phyloP scores from a whole-genome alignment of 2,113 vertebrate species.

The Gavia stellata region DNA sequence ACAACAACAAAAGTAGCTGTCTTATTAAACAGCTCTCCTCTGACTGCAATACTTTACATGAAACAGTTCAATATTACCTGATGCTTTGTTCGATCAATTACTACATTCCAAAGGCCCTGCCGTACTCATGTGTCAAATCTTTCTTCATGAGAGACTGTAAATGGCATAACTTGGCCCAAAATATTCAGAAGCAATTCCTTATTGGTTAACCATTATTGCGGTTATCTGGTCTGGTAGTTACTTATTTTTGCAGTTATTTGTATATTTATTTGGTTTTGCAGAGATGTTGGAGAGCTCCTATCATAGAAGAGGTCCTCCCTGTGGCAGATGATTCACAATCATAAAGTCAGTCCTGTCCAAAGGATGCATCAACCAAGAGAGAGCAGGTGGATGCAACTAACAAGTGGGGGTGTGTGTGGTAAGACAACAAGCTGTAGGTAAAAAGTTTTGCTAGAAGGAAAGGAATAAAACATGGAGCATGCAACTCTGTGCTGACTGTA shows the following conservation, averaged over 20 bases:
- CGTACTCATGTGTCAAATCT: not conserved
- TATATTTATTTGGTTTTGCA: not conserved
- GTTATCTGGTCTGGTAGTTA: not conserved
- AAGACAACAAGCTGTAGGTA: not conserved
- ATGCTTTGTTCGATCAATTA: not conserved
- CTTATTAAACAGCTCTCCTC: not conserved
- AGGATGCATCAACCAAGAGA: not conserved
- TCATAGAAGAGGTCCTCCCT: not conserved
- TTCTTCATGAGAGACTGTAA: not conserved
- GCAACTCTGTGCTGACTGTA: not conserved
- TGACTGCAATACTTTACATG: not conserved
- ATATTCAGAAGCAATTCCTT: not conserved
- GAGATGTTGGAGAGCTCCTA: not conserved
- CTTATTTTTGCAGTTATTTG: not conserved
- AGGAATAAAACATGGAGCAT: not conserved
- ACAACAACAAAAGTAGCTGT: not conserved
- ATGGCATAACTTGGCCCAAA: not conserved
- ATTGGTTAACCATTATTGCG: not conserved
- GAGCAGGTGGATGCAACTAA: not conserved
- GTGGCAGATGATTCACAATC: not conserved
- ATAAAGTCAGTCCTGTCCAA: not conserved
- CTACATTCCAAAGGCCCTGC: not conserved
- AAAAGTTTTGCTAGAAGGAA: not conserved
- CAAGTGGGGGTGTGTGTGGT: not conserved
- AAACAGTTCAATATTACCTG: not conserved